Evolutionary conservation across 1,140 invertebrate genomes (phyloP).

Genomic region (Coelopa frigida): DNA sequence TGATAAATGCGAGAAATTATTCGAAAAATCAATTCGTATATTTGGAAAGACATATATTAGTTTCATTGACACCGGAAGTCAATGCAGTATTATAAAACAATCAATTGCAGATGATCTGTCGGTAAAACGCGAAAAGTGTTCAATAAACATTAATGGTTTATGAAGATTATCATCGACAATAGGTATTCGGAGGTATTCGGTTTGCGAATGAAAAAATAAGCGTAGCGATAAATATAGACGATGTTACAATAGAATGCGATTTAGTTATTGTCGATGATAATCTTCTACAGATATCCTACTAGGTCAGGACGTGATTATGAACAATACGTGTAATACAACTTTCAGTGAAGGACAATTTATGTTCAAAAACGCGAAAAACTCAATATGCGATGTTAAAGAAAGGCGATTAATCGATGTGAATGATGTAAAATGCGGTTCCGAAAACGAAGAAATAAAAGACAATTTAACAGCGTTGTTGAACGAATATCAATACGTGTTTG

Average conservation of each 20-base stretch:
- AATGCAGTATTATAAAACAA: conserved; percentile 1
- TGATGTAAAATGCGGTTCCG: too few species aligned
- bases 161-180: not conserved
- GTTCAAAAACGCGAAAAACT: too few species aligned
- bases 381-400: too few species aligned
- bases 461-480: not conserved
- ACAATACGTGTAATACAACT: not conserved
- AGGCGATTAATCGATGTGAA: too few species aligned
- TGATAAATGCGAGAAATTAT: not conserved
- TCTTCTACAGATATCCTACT: not conserved
- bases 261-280: not conserved
- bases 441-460: too few species aligned
- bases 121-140: not conserved
- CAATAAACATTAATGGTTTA: conserved; percentile 5
- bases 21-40: not conserved
- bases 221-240: not conserved
- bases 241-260: not conserved
- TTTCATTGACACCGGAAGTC: conserved; percentile 7
- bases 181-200: too few species aligned
- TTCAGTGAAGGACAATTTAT: not conserved
- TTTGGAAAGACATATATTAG: not conserved
- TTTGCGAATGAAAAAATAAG: too few species aligned
- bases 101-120: not conserved
- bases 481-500: conserved; percentile 1
- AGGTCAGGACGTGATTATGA: not conserved